Evolutionary conservation across 2,888 invertebrate species (phyloP).

Genomic region (Nineta flava): DNA sequence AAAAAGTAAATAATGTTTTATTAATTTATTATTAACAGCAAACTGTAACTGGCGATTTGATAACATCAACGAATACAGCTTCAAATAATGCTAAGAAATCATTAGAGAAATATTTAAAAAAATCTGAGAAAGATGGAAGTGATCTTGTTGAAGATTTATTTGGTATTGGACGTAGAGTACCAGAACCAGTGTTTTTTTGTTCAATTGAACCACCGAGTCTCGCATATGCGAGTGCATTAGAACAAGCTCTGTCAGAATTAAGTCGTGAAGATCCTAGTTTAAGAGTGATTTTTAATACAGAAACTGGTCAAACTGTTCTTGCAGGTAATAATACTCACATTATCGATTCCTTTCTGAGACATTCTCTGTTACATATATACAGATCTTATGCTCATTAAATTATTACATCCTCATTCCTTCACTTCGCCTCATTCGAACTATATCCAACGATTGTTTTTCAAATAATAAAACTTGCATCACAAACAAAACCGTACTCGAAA

Average conservation of each 20-base stretch:
- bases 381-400: too few relatives aligned
- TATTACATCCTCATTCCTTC: too few relatives aligned
- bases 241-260: slow-evolving; percentile 63
- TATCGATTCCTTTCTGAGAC: neutral
- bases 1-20: too few relatives aligned
- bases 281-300: slow-evolving; percentile 52
- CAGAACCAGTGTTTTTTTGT: slow-evolving; percentile 94
- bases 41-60: slow-evolving; percentile 61
- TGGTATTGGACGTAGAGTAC: slow-evolving; percentile 48
- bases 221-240: slow-evolving; percentile 56
- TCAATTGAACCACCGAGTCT: slow-evolving; percentile 83
- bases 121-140: slow-evolving; percentile 17
- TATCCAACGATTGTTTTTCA: too few relatives aligned
- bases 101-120: slow-evolving; percentile 21
- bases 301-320: slow-evolving; percentile 76
- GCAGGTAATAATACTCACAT: slow-evolving; percentile 34
- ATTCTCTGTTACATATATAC: neutral
- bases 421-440: too few relatives aligned
- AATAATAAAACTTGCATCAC: too few relatives aligned
- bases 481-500: too few relatives aligned
- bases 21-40: slow-evolving; percentile 28
- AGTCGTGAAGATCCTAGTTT: slow-evolving; percentile 86
- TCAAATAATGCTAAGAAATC: slow-evolving; percentile 40
- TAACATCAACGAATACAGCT: slow-evolving; percentile 41
- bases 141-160: slow-evolving; percentile 22